These are phyloP conservation scores for Pinctada fucata DNA, from an alignment of 2,888 invertebrate species.

Conservation along the genomic window DNA sequence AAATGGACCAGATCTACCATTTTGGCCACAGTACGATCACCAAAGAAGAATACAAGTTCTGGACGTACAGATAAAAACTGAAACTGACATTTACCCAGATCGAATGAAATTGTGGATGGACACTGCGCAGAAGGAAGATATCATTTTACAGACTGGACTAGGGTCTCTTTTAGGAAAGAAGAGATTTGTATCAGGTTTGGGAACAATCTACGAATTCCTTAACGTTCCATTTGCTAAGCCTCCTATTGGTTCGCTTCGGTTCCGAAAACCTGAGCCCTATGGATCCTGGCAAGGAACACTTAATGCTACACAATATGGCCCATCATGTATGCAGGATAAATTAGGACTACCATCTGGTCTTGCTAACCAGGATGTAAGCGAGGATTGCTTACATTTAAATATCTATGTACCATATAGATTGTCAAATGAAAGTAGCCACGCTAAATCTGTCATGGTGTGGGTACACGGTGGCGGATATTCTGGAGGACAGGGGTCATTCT, in stretches of 20 bases:
- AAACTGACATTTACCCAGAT: neutral
- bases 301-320: conserved; percentile 89
- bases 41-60: neutral
- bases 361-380: conserved; percentile 91
- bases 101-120: neutral
- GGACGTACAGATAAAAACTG: neutral
- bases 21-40: conserved; percentile 1
- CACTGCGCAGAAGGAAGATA: neutral
- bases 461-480: conserved; percentile 83
- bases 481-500: conserved; percentile 93
- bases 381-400: conserved; percentile 96
- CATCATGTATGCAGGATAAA: conserved; percentile 94
- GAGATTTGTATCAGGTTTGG: neutral
- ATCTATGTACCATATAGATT: conserved; percentile 85
- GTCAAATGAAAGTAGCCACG: conserved; percentile 73
- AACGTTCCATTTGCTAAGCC: conserved; percentile 68
- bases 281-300: conserved; percentile 80
- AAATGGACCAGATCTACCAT: neutral
- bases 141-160: neutral
- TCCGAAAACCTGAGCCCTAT: conserved; percentile 59
- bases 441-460: conserved; percentile 90
- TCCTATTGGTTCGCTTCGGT: conserved; percentile 82
- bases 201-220: conserved; percentile 16
- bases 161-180: neutral
- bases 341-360: conserved; percentile 91